A percentile compares a stretch with the other conserved stretches of the same genome.
Evolutionary conservation across 2,888 invertebrate genomes (phyloP).

Genomic region (Rotaria socialis): DNA sequence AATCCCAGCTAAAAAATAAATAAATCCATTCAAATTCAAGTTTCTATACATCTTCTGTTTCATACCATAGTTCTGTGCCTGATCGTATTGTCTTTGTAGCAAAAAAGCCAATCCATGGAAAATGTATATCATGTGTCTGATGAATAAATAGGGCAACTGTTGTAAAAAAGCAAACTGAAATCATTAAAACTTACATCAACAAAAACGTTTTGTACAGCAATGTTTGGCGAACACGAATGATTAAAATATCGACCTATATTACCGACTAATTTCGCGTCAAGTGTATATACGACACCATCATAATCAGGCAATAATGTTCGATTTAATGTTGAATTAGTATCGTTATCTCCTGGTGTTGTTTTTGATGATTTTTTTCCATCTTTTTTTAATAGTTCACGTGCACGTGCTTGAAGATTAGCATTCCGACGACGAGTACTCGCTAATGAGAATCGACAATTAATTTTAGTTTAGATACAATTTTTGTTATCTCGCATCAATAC

Average conservation of each 20-base stretch:
- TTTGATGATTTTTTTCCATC: background rate
- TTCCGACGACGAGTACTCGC: background rate
- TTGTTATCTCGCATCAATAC: too few relatives aligned
- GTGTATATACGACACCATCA: slow-evolving; percentile 67
- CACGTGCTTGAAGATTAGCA: slow-evolving; percentile 2
- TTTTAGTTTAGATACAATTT: too few relatives aligned
- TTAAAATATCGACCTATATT: slow-evolving; percentile 94
- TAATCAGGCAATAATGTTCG: background rate
- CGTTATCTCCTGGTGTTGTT: background rate
- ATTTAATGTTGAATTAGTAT: background rate
- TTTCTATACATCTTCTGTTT: slow-evolving; percentile 56
- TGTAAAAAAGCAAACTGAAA: background rate
- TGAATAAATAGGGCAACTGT: background rate
- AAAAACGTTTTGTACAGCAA: slow-evolving; percentile 95
- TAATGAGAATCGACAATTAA: background rate
- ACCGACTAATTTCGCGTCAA: slow-evolving; percentile 93
- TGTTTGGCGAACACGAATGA: slow-evolving; percentile 85
- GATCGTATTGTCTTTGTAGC: slow-evolving; percentile 78
- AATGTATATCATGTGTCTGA: slow-evolving; percentile 83
- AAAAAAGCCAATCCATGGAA: slow-evolving; percentile 67
- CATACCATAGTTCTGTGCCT: slow-evolving; percentile 93
- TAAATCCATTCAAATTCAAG: too few relatives aligned
- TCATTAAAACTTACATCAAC: slow-evolving; percentile 66
- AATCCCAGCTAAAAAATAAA: slow-evolving; percentile 67
- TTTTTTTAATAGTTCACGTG: slow-evolving; percentile 26